Percentiles rank a stretch among this genome's conserved stretches.
Evolutionary conservation across 2,797 vertebrate species (phyloP).

Genomic region (Dermochelys coriacea): DNA sequence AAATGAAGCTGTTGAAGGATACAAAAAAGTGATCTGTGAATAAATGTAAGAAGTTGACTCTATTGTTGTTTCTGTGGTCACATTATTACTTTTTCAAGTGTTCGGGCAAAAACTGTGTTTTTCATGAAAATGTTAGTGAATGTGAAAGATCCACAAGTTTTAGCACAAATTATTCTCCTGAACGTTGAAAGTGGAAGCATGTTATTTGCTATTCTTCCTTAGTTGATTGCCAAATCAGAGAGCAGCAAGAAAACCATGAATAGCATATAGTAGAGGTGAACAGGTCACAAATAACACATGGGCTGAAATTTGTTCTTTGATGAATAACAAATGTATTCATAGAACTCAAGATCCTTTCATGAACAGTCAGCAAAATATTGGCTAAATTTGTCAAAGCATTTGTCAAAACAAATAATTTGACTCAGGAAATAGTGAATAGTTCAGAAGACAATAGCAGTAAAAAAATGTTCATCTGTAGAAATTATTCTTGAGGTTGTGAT

Average conservation of each 20-base stretch:
- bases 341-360: not conserved
- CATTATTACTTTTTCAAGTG: conserved; percentile 3
- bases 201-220: conserved; percentile 12
- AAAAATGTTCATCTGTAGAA: not conserved
- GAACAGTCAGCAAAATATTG: not conserved
- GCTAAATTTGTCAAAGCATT: not conserved
- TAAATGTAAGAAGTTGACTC: conserved; percentile 4
- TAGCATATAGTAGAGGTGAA: not conserved
- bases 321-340: not conserved
- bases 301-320: not conserved
- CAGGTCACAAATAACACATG: not conserved
- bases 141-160: not conserved
- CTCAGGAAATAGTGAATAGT: not conserved
- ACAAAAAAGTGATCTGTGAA: not conserved
- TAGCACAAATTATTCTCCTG: not conserved
- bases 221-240: not conserved
- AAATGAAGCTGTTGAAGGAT: conserved; percentile 28
- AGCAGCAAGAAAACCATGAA: not conserved
- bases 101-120: not conserved
- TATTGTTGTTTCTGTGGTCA: not conserved
- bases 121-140: not conserved
- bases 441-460: conserved; percentile 15
- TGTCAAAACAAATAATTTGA: not conserved
- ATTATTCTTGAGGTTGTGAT: not conserved
- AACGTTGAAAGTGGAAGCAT: not conserved